phyloP scores from a whole-genome alignment of 1,140 invertebrate genomes.

The Stegodyphus dumicola region DNA sequence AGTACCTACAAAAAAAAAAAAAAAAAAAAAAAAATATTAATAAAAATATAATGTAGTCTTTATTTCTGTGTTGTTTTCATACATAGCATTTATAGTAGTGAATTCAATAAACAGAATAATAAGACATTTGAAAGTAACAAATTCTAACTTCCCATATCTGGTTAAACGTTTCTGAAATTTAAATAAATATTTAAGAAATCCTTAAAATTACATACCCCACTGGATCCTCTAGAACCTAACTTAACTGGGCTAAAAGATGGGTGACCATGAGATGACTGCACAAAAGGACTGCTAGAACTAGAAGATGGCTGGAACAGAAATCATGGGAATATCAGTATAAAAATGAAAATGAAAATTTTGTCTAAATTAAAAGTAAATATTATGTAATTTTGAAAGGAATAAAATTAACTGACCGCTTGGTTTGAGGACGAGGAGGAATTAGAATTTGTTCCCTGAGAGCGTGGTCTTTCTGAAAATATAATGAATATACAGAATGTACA shows the following conservation, averaged over 20 bases:
- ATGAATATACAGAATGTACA: too few species aligned
- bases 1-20: too few species aligned
- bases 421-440: slow-evolving; percentile 52
- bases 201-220: slow-evolving; percentile 71
- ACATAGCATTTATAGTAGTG: too few species aligned
- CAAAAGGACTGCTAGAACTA: slow-evolving; percentile 79
- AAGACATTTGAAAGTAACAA: too few species aligned
- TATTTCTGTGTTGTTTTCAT: too few species aligned
- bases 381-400: not conserved
- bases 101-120: too few species aligned
- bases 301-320: slow-evolving; percentile 33
- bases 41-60: too few species aligned
- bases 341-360: not conserved
- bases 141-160: too few species aligned
- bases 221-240: slow-evolving; percentile 80
- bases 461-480: slow-evolving; percentile 33
- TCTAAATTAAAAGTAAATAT: not conserved
- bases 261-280: slow-evolving; percentile 88
- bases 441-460: slow-evolving; percentile 37
- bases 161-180: too few species aligned
- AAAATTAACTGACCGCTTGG: slow-evolving; percentile 23
- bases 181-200: too few species aligned
- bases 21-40: too few species aligned
- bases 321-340: not conserved
- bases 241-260: slow-evolving; percentile 94